phyloP scores from a whole-genome alignment of 2,113 vertebrate species.

The Actenoides hombroni region DNA sequence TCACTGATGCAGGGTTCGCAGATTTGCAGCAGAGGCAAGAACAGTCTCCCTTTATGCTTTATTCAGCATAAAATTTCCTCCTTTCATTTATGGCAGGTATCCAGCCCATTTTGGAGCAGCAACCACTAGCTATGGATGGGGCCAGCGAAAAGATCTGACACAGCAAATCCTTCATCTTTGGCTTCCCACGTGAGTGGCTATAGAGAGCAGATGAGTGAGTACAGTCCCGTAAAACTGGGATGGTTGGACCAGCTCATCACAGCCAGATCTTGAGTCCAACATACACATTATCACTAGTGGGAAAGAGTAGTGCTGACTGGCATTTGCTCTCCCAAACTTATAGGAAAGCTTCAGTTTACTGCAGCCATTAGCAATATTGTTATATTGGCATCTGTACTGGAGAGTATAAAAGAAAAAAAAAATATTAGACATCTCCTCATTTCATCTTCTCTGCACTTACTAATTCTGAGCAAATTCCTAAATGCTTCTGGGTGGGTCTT shows the following conservation, averaged over 20 bases:
- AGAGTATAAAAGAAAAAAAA: background rate
- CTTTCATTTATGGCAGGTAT: constrained; percentile 4
- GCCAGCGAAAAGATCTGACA: background rate
- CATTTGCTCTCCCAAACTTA: background rate
- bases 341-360: background rate
- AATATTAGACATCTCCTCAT: background rate
- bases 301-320: background rate
- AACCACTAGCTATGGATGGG: background rate
- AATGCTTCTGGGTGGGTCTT: background rate
- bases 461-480: background rate
- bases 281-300: background rate
- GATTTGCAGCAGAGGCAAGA: background rate
- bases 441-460: background rate
- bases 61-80: constrained; percentile 35
- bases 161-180: background rate
- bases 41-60: constrained; percentile 12
- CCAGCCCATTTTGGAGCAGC: background rate
- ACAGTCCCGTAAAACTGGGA: background rate
- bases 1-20: background rate
- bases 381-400: background rate
- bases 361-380: background rate
- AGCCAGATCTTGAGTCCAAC: background rate
- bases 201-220: background rate
- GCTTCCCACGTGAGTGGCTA: background rate
- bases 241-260: background rate